Evolutionary conservation across 35 echinoderm and acorn worm genomes (phyloP), one percentile per base, ranked within the genome.

Genomic region (Heliocidaris tuberculata): DNA sequence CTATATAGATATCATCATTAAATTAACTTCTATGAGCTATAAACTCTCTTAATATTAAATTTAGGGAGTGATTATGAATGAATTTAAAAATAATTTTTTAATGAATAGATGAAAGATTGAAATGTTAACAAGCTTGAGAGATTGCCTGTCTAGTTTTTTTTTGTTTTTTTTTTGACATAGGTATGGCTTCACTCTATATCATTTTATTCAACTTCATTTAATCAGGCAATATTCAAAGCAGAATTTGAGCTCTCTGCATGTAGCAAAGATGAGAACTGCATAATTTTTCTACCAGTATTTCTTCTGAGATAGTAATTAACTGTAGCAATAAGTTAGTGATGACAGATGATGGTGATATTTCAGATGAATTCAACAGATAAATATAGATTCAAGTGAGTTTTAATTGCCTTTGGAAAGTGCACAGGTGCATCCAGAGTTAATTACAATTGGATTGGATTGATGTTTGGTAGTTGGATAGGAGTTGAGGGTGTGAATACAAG

Each of bases 301-400:
- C 15, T 42, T 16, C 87, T 89, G 87, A 89, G 17, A 89, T 89
- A 47, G 31, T 89, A 89, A 89, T 89, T 89, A 89, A 48, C 87
- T 17, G 87, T 17, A 48, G 87, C 87, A 89, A 89, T 89, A 89
- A 89, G 87, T 48, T 27, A 10, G 31, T 89, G 87, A 89, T 89
- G 87, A 89, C 87, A 89, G 87, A 89, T 89, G 31, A 89, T 48
- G 47, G 19, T 48, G 87, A 48, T 89, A 89, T 89, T 48, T 47
- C 47, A 48, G 87, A 89, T 89, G 87, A 89, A 89, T 89, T 48
- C 31, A 89, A n/a, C 87, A 89, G 87, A 89, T 42, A 89, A 47
- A 89, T 89, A 89, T 89, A 89, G 87, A 32, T 89, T 89, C 87
- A 89, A 89, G 87, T 48, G 87, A 32, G 31, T 48, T 89, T 89